These are phyloP conservation scores for Hydrophis major DNA, from an alignment of 2,797 vertebrate genomes.

Conservation along the genomic window DNA sequence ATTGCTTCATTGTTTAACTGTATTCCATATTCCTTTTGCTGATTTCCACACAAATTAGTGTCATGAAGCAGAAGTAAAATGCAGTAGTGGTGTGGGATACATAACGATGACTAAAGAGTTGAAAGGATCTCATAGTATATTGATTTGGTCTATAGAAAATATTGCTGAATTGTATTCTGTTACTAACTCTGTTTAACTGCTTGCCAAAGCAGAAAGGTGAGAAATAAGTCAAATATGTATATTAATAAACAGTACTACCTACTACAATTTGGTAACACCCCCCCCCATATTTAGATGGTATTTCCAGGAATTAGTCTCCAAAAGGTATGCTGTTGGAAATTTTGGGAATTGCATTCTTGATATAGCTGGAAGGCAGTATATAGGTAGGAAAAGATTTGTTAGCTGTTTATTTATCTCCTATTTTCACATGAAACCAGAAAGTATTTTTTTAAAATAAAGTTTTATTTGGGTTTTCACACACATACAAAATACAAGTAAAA, in stretches of 20 bases:
- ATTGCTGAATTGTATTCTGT: neutral
- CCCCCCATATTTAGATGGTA: neutral
- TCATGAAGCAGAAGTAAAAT: neutral
- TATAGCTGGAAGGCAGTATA: neutral
- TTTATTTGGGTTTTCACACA: too few relatives aligned
- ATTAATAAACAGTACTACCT: neutral
- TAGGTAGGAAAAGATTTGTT: neutral
- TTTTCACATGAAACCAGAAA: neutral
- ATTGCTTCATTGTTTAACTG: neutral
- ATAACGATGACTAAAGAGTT: neutral
- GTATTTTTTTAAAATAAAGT: neutral
- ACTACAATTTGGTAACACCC: neutral
- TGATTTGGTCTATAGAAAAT: neutral
- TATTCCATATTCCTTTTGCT: neutral
- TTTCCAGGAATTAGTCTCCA: neutral
- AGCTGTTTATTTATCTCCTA: neutral
- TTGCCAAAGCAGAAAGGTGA: neutral
- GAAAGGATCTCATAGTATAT: neutral
- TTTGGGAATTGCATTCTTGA: neutral
- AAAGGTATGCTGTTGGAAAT: neutral
- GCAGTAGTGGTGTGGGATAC: neutral
- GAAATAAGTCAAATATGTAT: neutral
- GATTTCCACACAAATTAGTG: neutral
- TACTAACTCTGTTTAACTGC: neutral
- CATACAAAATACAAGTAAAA: too few relatives aligned